Evolutionary conservation across 2,797 vertebrate genomes (phyloP).

Genomic region (Tiaroga cobitis): DNA sequence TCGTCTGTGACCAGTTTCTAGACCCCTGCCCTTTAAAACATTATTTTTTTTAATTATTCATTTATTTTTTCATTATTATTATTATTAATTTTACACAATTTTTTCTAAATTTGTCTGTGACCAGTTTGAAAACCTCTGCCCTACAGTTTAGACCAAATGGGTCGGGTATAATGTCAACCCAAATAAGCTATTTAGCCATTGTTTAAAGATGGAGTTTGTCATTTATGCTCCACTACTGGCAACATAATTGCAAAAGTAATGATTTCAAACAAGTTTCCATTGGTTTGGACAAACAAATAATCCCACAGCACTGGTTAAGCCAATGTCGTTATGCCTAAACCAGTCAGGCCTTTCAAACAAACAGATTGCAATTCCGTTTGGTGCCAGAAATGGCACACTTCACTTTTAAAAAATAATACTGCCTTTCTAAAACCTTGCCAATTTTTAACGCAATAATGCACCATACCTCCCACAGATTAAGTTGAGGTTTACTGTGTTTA

Average conservation of each 20-base stretch:
- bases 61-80: too few relatives aligned
- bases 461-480: slow-evolving; percentile 11
- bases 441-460: neutral
- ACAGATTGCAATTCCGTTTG: neutral
- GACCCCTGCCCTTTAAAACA: too few relatives aligned
- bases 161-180: neutral
- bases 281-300: slow-evolving; percentile 2
- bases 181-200: neutral
- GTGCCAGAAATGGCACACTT: slow-evolving; percentile 28
- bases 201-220: neutral
- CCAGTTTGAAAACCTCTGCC: too few relatives aligned
- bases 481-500: neutral
- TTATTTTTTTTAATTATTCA: too few relatives aligned
- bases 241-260: neutral
- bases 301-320: neutral
- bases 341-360: neutral
- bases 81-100: too few relatives aligned
- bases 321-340: neutral
- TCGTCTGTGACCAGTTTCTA: too few relatives aligned
- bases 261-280: neutral
- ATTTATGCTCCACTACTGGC: slow-evolving; percentile 1
- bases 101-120: too few relatives aligned
- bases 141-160: neutral
- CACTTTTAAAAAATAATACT: neutral
- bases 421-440: neutral